phyloP scores from a whole-genome alignment of 2,888 invertebrate species.

The Mesochorus sp. region DNA sequence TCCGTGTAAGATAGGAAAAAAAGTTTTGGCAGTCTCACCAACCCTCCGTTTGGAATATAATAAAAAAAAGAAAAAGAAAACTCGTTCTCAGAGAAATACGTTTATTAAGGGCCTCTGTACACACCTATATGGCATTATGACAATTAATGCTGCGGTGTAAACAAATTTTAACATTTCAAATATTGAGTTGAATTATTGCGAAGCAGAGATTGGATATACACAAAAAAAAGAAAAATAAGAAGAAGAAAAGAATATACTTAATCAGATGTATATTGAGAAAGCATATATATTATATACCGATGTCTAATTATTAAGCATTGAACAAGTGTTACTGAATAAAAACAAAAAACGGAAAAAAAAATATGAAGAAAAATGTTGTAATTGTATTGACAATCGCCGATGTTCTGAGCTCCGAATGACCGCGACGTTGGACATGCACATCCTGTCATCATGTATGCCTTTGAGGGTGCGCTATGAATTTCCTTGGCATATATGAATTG shows the following conservation, averaged over 20 bases:
- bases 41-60: conserved; percentile 27
- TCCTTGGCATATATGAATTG: conserved; percentile 26
- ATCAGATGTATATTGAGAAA: conserved; percentile 76
- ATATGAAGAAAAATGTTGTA: conserved; percentile 73
- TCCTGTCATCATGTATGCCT: conserved; percentile 66
- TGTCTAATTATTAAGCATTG: conserved; percentile 78
- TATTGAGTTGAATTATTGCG: conserved; percentile 68
- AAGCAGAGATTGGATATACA: conserved; percentile 69
- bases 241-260: conserved; percentile 69
- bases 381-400: conserved; percentile 79
- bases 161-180: conserved; percentile 64
- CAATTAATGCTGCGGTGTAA: conserved; percentile 2
- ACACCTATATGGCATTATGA: conserved; percentile 51
- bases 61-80: too few relatives aligned
- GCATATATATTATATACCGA: conserved; percentile 79
- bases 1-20: conserved; percentile 14
- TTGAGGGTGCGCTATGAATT: conserved; percentile 62
- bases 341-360: conserved; percentile 64
- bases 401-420: conserved; percentile 73
- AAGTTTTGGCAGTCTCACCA: conserved; percentile 41
- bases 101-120: conserved; percentile 74
- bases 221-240: conserved; percentile 44
- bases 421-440: conserved; percentile 66
- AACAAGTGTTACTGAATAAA: conserved; percentile 70
- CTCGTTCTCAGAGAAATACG: conserved; percentile 71